Conservation (phyloP, 2,797 vertebrate genomes). For the Chaenodraco wilsoni region DNA sequence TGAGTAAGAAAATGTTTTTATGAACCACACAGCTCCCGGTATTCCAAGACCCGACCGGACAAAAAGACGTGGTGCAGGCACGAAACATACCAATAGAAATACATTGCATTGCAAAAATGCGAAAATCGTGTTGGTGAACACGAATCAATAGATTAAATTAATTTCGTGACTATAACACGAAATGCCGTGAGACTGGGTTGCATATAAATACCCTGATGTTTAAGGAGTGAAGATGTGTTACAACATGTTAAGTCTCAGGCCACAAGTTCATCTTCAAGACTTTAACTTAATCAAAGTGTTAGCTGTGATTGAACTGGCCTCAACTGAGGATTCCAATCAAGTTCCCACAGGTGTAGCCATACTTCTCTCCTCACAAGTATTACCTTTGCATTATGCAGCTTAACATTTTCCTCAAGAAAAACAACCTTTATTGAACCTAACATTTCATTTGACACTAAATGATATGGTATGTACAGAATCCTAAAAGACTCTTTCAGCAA, state of each 20-base stretch:
- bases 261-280: conserved; percentile 15
- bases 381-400: neutral
- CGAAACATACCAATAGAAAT: too few relatives aligned
- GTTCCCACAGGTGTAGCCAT: conserved; percentile 15
- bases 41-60: too few relatives aligned
- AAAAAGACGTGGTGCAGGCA: too few relatives aligned
- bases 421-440: neutral
- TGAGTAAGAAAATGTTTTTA: too few relatives aligned
- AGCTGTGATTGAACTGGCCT: conserved; percentile 25
- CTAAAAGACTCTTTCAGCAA: neutral
- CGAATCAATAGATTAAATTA: too few relatives aligned
- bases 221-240: neutral
- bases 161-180: too few relatives aligned
- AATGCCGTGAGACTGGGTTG: too few relatives aligned
- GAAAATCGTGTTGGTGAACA: too few relatives aligned
- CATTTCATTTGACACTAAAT: neutral
- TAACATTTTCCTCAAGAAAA: neutral
- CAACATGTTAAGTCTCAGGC: neutral
- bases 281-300: conserved; percentile 42
- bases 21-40: too few relatives aligned
- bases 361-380: neutral
- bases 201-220: neutral
- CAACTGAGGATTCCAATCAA: conserved; percentile 21
- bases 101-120: too few relatives aligned
- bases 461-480: neutral